Evolutionary conservation across 1,140 invertebrate species (phyloP), one percentile per base, ranked within the genome.

Genomic region (Whitmania pigra): DNA sequence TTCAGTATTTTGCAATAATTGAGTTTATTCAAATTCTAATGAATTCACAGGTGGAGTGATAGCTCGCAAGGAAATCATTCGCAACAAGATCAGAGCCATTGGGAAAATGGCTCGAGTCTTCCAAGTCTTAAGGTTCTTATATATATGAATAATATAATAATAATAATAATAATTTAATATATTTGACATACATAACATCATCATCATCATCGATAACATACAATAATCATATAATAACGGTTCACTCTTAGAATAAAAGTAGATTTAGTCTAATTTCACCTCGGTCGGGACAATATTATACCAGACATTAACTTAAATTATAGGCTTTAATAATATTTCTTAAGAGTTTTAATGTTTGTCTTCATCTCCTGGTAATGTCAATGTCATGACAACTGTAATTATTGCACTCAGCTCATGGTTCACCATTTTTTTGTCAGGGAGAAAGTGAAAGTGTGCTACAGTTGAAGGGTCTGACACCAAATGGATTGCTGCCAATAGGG

Each of bases 101-200:
- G 97, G 97, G 77, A 99, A 99, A 86, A 99, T 99, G 96, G 96
- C 97, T 76, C 88, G 96, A 82, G 95, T 98, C 77, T 99, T 99
- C 86, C 96, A 94, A 77, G 94, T 98, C 29, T 87, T 99, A 78
- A 91, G 93, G 92, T 93, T 22, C 25, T 57, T 57, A n/a, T n/a
- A n/a, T n/a, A n/a, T n/a, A n/a, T n/a, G n/a, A n/a, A n/a, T n/a
- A n/a, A n/a, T n/a, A n/a, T n/a, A n/a, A n/a, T n/a, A n/a, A n/a
- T n/a, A n/a, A n/a, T n/a, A n/a, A n/a, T n/a, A n/a, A n/a, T n/a
- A n/a, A n/a, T n/a, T n/a, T n/a, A n/a, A n/a, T n/a, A n/a, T n/a
- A n/a, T n/a, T n/a, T n/a, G n/a, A n/a, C n/a, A n/a, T n/a, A n/a
- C n/a, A n/a, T n/a, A n/a, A n/a, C n/a, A n/a, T n/a, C n/a, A n/a